A percentile compares a stretch with the other conserved stretches of the same genome.
phyloP scores from a whole-genome alignment of 2,888 invertebrate genomes.

The Labia minor region DNA sequence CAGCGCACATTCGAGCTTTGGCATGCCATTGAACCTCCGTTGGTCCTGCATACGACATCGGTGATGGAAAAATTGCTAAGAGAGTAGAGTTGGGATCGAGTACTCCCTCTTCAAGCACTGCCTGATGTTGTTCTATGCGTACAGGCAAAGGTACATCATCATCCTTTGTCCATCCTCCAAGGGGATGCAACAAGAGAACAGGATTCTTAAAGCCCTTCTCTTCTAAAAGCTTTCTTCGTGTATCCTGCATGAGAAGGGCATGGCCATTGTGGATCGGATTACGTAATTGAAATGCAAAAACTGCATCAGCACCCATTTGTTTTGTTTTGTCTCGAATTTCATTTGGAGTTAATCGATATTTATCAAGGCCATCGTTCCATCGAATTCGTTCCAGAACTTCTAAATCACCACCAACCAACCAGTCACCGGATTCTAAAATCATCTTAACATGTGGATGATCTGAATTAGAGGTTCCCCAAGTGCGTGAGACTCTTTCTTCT shows the following conservation, averaged over 20 bases:
- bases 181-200: conserved; percentile 85
- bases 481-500: conserved; percentile 81
- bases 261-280: conserved; percentile 99
- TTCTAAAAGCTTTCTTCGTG: conserved; percentile 59
- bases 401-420: conserved; percentile 88
- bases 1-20: conserved; percentile 88
- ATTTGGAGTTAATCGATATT: conserved; percentile 86
- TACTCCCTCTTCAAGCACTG: conserved; percentile 77
- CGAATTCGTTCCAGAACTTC: conserved; percentile 78
- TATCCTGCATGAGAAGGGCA: conserved; percentile 93
- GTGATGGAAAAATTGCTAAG: conserved; percentile 95
- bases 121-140: conserved; percentile 86
- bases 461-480: conserved; percentile 80
- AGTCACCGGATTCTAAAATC: conserved; percentile 86
- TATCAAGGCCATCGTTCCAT: conserved; percentile 93
- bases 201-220: conserved; percentile 87
- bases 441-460: conserved; percentile 89
- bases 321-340: conserved; percentile 73
- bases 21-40: conserved; percentile 97
- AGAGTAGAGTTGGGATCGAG: conserved; percentile 75
- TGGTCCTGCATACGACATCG: conserved; percentile 99
- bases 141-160: conserved; percentile 90
- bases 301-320: conserved; percentile 81
- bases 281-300: conserved; percentile 93
- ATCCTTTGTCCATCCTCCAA: conserved; percentile 96